Percentiles rank a stretch among this genome's conserved stretches.
phyloP scores from a whole-genome alignment of 2,113 vertebrate genomes.

The Podocnemis expansa region DNA sequence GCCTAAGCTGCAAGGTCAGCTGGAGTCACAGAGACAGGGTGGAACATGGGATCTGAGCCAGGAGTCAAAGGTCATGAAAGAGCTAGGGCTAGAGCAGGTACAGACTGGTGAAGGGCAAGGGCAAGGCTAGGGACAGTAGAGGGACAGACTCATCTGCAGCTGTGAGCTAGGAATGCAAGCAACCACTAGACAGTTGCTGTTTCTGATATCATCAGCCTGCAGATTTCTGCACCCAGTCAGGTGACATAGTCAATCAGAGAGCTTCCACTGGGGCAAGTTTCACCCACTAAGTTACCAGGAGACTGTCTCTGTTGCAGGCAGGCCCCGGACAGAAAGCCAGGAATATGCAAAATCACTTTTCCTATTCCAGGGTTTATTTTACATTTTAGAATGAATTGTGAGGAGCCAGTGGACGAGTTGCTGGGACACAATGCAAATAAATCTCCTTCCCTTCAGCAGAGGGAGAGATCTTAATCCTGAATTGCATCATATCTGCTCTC shows the following conservation, averaged over 20 bases:
- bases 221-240: neutral
- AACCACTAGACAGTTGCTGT: neutral
- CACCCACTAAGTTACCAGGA: neutral
- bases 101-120: neutral
- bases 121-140: neutral
- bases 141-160: neutral
- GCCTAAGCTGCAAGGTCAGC: neutral
- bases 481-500: neutral
- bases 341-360: neutral
- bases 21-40: neutral
- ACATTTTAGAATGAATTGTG: neutral
- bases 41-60: neutral
- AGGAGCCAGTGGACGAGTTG: neutral
- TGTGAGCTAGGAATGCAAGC: neutral
- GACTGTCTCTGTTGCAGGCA: neutral
- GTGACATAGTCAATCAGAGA: neutral
- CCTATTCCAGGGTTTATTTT: neutral
- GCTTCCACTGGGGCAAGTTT: neutral
- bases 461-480: neutral
- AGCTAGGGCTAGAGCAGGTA: neutral
- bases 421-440: constrained; percentile 36
- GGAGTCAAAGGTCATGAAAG: neutral
- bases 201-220: neutral
- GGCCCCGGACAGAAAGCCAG: neutral
- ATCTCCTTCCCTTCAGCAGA: neutral